These are phyloP conservation scores for Pao palembangensis DNA, from an alignment of 2,113 vertebrate genomes.

Conservation along the genomic window DNA sequence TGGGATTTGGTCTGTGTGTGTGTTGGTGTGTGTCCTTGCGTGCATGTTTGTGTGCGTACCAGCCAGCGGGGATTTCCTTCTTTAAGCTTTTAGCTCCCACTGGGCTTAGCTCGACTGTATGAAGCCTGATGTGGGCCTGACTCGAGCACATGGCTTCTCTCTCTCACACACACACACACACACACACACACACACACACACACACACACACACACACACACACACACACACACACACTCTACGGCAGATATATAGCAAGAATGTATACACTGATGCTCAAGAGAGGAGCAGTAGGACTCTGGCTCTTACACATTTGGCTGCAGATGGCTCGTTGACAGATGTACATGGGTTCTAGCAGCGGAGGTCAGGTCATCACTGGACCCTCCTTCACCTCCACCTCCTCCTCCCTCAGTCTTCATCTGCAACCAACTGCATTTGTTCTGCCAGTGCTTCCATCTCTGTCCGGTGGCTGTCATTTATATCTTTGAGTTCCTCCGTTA, in stretches of 20 bases:
- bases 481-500: conserved; percentile 17
- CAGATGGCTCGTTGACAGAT: conserved; percentile 62
- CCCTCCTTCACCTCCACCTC: conserved; percentile 28
- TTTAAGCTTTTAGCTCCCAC: conserved; percentile 72
- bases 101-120: conserved; percentile 64
- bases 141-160: conserved; percentile 66
- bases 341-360: conserved; percentile 55
- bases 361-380: conserved; percentile 52
- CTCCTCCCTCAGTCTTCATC: conserved; percentile 26
- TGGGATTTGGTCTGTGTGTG: conserved; percentile 6
- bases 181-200: conserved; percentile 35
- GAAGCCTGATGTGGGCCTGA: conserved; percentile 70
- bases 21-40: conserved; percentile 12
- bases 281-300: conserved; percentile 43
- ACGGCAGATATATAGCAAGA: conserved; percentile 25
- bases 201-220: conserved; percentile 14
- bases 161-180: conserved; percentile 20
- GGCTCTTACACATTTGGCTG: conserved; percentile 63
- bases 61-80: conserved; percentile 70
- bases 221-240: conserved; percentile 5
- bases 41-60: conserved; percentile 8
- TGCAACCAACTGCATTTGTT: conserved; percentile 19
- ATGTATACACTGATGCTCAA: conserved; percentile 53
- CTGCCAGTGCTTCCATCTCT: conserved; percentile 24
- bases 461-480: conserved; percentile 34